Evolutionary conservation across 2,113 vertebrate genomes (phyloP).

Genomic region (Amazona guildingii): DNA sequence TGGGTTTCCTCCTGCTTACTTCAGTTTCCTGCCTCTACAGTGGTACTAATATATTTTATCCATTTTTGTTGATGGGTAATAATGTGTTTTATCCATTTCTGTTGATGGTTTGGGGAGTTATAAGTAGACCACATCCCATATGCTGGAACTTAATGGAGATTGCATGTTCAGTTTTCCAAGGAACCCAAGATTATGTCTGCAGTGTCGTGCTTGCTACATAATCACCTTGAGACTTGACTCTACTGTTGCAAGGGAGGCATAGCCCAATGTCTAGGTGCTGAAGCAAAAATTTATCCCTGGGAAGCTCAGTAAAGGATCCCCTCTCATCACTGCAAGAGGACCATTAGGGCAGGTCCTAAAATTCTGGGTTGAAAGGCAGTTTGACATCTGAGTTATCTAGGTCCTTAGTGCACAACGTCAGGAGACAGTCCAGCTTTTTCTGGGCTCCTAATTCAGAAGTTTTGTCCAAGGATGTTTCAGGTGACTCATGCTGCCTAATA

Average conservation of each 20-base stretch:
- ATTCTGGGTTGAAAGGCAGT: not conserved
- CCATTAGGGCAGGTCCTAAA: not conserved
- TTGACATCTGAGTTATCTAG: not conserved
- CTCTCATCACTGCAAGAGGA: not conserved
- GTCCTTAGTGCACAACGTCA: not conserved
- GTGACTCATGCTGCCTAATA: not conserved
- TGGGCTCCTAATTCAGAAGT: not conserved
- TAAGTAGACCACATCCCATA: not conserved
- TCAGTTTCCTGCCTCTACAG: not conserved
- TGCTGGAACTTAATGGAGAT: not conserved
- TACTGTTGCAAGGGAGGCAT: not conserved
- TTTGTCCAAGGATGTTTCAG: not conserved
- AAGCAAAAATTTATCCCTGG: not conserved
- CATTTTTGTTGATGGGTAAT: not conserved
- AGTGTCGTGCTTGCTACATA: not conserved
- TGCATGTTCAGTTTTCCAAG: accelerated
- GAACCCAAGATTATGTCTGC: not conserved
- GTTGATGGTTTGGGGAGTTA: not conserved
- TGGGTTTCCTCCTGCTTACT: not conserved
- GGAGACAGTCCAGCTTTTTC: not conserved
- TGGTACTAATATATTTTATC: not conserved
- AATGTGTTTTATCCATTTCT: not conserved
- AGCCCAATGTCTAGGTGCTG: not conserved
- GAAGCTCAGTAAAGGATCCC: not conserved
- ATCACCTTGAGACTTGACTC: not conserved